Base-by-base conservation (phyloP, 2,113 vertebrate species). In the Pelvicachromis taeniatus region DNA sequence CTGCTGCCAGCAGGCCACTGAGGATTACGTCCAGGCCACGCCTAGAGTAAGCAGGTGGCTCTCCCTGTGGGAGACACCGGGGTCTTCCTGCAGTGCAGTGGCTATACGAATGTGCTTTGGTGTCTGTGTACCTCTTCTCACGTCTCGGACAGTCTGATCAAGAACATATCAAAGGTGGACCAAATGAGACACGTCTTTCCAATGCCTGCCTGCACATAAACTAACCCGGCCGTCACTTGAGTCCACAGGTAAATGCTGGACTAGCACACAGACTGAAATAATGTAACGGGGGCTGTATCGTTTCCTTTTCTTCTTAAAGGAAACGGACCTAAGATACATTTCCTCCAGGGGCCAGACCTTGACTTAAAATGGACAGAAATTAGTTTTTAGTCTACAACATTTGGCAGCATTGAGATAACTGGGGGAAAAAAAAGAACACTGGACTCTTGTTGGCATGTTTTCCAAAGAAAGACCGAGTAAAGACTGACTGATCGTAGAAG, bases 161-260 rank as follows among this genome's bases (percentile, higher is more conserved):
- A 89, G 87, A 92, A 88, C 92, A 92, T 77, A 89, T 92, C 93
- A 90, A 85, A 4, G 8, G 56, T 83, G 91, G 92, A 91, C 89
- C 91, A 88, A 81, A 81, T n/a, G 53, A 85, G 79, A 86, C 77
- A 55, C 31, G 86, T 91, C 80, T 91, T 88, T 92, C 87, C 79
- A 55, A 88, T 65, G 81, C 85, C 89, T 90, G 73, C 85, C 88
- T 92, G 85, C 82, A 58, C 84, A 77, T 38, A 73, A 63, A 85
- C 59, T 31, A 42, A 89, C 7, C 61, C 63, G 73, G 82, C 83
- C 75, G 48, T 61, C 26, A 61, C 70, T 29, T 50, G 29, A 88
- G 88, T 77, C 77, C 58, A 63, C 75, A 33, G 73, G 9, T 16
- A 10, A 50, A 52, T 54, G 85, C 79, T 83, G 85, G 86, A 92